phyloP scores from a whole-genome alignment of 2,113 vertebrate species.

The Salvator merianae region DNA sequence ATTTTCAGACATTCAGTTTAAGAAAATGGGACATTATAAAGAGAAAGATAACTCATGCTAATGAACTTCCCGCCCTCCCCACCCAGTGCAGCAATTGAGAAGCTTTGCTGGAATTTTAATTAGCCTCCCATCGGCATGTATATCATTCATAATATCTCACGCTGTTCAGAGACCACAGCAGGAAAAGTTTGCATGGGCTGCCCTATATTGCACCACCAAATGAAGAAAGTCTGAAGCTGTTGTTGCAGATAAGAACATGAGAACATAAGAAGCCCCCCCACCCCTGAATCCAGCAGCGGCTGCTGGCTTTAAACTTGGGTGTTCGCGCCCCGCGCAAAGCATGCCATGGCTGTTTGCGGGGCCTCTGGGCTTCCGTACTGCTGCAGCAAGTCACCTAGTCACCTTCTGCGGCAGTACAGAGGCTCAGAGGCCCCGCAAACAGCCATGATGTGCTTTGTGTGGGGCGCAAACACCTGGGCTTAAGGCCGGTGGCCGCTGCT shows the following conservation, averaged over 20 bases:
- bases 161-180: conserved; percentile 26
- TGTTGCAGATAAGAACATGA: neutral
- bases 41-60: conserved; percentile 29
- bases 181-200: conserved; percentile 4
- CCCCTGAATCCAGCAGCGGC: too few species aligned
- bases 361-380: too few species aligned
- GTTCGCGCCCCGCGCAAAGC: too few species aligned
- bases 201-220: conserved; percentile 7
- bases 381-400: too few species aligned
- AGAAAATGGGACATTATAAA: conserved; percentile 10
- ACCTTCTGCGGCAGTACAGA: too few species aligned
- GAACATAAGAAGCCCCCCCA: neutral
- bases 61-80: conserved; percentile 11
- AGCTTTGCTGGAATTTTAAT: conserved; percentile 19
- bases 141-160: conserved; percentile 29
- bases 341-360: too few species aligned
- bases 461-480: too few species aligned
- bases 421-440: too few species aligned
- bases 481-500: too few species aligned
- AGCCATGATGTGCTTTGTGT: too few species aligned
- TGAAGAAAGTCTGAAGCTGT: neutral
- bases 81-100: neutral
- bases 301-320: too few species aligned
- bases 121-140: conserved; percentile 31
- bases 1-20: neutral